Conservation (phyloP, 2,888 invertebrate genomes). For the Antheraea assamensis region DNA sequence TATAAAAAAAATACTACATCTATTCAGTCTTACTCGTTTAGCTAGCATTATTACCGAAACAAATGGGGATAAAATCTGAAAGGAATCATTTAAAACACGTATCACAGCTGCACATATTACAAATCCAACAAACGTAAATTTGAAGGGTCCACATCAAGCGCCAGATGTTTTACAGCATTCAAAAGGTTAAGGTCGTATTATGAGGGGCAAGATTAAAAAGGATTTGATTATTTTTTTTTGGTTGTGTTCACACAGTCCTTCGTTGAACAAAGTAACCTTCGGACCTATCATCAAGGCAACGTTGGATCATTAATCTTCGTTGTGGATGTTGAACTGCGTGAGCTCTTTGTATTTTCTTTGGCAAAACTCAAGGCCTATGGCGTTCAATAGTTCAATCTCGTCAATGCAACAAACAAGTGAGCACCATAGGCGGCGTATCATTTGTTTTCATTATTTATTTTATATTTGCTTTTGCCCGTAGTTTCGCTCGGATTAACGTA, state of each 20-base stretch:
- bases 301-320: slow-evolving; percentile 45
- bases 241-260: slow-evolving; percentile 29
- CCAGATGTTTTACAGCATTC: slow-evolving; percentile 31
- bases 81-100: neutral
- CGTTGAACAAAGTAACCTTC: slow-evolving; percentile 42
- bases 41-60: neutral
- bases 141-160: slow-evolving; percentile 34
- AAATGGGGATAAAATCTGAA: neutral
- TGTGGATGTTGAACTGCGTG: slow-evolving; percentile 35
- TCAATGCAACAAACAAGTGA: neutral
- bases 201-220: slow-evolving; percentile 40
- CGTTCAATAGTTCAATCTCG: slow-evolving; percentile 31
- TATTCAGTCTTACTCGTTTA: neutral
- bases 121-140: slow-evolving; percentile 29
- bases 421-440: neutral
- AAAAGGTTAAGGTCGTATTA: slow-evolving; percentile 44
- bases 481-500: too few relatives aligned
- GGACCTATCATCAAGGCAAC: slow-evolving; percentile 34
- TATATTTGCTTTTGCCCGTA: too few relatives aligned
- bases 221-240: slow-evolving; percentile 38
- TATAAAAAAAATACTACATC: neutral
- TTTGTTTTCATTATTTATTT: neutral
- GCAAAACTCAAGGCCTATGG: slow-evolving; percentile 40
- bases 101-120: slow-evolving; percentile 26
- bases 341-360: slow-evolving; percentile 42